Conservation (phyloP, 2,113 vertebrate species). For the Embiotoca jacksoni region DNA sequence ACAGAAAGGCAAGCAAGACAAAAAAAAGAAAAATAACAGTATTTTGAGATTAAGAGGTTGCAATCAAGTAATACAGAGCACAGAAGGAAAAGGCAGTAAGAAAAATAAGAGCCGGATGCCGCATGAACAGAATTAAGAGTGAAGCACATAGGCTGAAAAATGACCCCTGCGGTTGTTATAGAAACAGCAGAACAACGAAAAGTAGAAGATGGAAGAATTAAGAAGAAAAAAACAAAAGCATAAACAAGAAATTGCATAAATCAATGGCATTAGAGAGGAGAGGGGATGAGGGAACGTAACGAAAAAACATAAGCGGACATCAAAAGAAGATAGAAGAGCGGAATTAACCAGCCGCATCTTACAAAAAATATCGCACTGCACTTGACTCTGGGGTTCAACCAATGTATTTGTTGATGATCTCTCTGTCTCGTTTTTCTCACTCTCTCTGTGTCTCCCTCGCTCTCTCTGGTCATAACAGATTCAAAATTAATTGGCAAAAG, state of each 20-base stretch:
- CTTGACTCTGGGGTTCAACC: conserved; percentile 45
- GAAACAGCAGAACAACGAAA: conserved; percentile 70
- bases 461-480: conserved; percentile 62
- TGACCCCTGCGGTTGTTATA: conserved; percentile 75
- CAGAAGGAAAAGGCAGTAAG: conserved; percentile 36
- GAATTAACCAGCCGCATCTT: conserved; percentile 48
- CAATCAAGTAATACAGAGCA: conserved; percentile 25
- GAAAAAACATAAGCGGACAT: conserved; percentile 55
- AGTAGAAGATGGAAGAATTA: conserved; percentile 45
- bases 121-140: conserved; percentile 62
- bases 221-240: conserved; percentile 33
- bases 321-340: conserved; percentile 53
- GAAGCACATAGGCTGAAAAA: conserved; percentile 51
- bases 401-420: conserved; percentile 35
- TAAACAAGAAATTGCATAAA: conserved; percentile 69
- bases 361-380: conserved; percentile 16
- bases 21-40: background rate
- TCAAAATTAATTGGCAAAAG: conserved; percentile 78
- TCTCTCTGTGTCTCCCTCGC: background rate
- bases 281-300: conserved; percentile 12
- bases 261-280: conserved; percentile 69
- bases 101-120: conserved; percentile 43
- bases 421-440: background rate
- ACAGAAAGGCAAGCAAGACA: background rate
- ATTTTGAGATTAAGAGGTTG: conserved; percentile 20